Evolutionary conservation across 92 coral and sea anemone species (phyloP).

Genomic region (Epizoanthus fatuus): DNA sequence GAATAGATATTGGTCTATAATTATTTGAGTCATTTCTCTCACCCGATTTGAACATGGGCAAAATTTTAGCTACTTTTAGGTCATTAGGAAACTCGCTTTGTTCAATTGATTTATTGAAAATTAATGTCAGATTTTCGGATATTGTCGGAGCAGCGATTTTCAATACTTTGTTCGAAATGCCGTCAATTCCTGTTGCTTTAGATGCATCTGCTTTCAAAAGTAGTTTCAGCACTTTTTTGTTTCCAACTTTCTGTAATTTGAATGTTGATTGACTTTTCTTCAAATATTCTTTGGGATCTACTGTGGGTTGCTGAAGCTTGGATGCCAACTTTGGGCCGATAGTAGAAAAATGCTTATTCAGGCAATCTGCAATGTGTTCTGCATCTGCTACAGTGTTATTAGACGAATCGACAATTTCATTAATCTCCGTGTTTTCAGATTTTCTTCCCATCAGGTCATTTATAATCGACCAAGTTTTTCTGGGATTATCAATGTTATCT

Average conservation of each 20-base stretch:
- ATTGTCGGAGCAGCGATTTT: neutral
- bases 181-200: too few species aligned
- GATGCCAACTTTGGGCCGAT: conserved; percentile 54
- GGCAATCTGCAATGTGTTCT: conserved; percentile 35
- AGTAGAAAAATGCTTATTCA: conserved; percentile 31
- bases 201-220: neutral
- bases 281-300: conserved; percentile 32
- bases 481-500: conserved; percentile 34
- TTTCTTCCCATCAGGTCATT: conserved; percentile 45
- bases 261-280: conserved; percentile 18
- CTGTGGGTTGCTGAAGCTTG: conserved; percentile 27
- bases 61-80: neutral
- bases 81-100: neutral
- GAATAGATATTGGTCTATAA: too few species aligned
- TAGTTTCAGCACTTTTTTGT: conserved; percentile 1
- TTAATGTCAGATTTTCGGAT: neutral
- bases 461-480: conserved; percentile 24
- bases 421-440: conserved; percentile 35
- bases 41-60: neutral
- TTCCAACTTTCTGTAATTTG: conserved; percentile 7
- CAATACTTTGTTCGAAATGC: conserved; percentile 40
- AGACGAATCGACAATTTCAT: conserved; percentile 15
- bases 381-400: conserved; percentile 13
- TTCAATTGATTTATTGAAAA: neutral
- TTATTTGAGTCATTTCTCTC: neutral